These are phyloP conservation scores for Vanessa cardui DNA, from an alignment of 2,888 invertebrate genomes.

Conservation along the genomic window DNA sequence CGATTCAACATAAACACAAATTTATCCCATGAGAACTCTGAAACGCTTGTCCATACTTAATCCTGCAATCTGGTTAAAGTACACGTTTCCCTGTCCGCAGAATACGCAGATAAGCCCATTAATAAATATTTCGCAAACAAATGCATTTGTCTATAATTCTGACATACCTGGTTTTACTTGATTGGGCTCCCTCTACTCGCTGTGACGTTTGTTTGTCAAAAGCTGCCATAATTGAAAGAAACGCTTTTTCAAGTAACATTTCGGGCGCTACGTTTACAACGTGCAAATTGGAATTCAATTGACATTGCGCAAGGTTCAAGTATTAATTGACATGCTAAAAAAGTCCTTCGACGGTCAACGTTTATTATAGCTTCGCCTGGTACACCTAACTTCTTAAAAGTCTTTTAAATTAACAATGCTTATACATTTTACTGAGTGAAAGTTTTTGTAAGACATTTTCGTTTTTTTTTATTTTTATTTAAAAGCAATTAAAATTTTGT, in stretches of 20 bases:
- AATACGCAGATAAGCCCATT: too few species aligned
- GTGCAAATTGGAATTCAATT: slow-evolving; percentile 6
- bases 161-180: slow-evolving; percentile 10
- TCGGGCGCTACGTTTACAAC: background rate
- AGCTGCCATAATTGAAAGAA: slow-evolving; percentile 12
- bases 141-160: background rate
- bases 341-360: background rate
- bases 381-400: background rate
- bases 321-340: background rate
- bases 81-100: too few species aligned
- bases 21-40: too few species aligned
- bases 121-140: background rate
- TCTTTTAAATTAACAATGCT: too few species aligned
- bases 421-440: too few species aligned
- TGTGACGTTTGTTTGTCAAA: slow-evolving; percentile 15
- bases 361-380: background rate
- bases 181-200: slow-evolving; percentile 20
- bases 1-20: too few species aligned
- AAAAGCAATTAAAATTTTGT: too few species aligned
- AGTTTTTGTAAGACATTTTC: too few species aligned
- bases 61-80: too few species aligned
- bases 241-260: slow-evolving; percentile 3
- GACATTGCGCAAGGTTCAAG: background rate
- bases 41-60: too few species aligned
- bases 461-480: too few species aligned